Evolutionary conservation across 2,113 vertebrate species (phyloP).

Genomic region (Thinocorus orbignyianus): DNA sequence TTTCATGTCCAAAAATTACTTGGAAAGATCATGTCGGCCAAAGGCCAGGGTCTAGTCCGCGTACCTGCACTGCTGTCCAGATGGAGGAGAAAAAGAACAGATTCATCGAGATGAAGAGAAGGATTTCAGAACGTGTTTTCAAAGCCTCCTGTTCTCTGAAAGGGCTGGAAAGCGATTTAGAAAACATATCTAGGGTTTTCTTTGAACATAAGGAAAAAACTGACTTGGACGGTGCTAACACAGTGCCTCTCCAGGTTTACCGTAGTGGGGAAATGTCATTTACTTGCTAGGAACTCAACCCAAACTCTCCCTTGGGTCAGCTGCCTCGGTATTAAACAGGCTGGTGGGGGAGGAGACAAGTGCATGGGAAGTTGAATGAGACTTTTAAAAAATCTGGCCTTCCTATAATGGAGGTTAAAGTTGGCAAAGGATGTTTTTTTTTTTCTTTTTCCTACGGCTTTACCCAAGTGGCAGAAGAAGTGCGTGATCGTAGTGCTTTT

Average conservation of each 20-base stretch:
- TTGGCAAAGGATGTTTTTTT: not conserved
- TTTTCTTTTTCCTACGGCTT: not conserved
- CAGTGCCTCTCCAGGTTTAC: not conserved
- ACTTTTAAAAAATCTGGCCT: not conserved
- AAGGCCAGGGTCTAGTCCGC: constrained; percentile 10
- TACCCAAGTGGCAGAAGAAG: not conserved
- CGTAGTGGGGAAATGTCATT: not conserved
- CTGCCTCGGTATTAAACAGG: not conserved
- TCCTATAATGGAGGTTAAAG: not conserved
- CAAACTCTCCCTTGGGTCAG: not conserved
- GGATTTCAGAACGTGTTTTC: constrained; percentile 25
- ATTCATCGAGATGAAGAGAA: not conserved
- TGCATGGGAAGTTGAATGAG: not conserved
- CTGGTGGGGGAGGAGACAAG: not conserved
- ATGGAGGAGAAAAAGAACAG: constrained; percentile 52
- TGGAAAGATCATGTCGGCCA: constrained; percentile 51
- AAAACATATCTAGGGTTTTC: constrained; percentile 52
- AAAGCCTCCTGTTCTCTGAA: constrained; percentile 28
- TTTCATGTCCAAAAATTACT: constrained; percentile 63
- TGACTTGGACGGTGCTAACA: constrained; percentile 1
- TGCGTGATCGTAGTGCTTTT: not conserved
- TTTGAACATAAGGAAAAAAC: constrained; percentile 54
- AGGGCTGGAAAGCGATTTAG: constrained; percentile 24
- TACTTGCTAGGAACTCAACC: not conserved
- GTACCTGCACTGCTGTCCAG: constrained; percentile 24